phyloP scores from a whole-genome alignment of 2,888 invertebrate genomes.

The Thecocarcelia acutangulata region DNA sequence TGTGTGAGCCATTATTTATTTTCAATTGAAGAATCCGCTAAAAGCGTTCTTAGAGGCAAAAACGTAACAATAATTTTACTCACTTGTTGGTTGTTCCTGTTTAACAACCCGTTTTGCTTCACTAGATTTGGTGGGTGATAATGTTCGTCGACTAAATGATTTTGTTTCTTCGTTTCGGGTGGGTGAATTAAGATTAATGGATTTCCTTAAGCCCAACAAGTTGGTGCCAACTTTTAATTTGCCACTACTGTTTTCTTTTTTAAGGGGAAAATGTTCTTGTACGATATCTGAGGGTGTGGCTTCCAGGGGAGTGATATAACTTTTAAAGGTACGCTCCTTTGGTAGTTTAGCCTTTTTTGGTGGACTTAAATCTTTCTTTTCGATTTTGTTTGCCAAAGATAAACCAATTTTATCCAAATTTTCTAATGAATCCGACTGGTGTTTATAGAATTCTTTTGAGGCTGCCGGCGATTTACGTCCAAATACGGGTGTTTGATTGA shows the following conservation, averaged over 20 bases:
- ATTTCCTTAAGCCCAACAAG: slow-evolving; percentile 62
- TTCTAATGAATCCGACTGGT: slow-evolving; percentile 79
- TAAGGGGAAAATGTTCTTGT: slow-evolving; percentile 57
- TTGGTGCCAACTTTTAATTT: slow-evolving; percentile 55
- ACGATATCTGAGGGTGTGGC: slow-evolving; percentile 43
- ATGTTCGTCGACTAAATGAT: slow-evolving; percentile 63
- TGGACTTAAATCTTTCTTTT: slow-evolving; percentile 63
- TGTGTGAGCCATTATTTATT: no score
- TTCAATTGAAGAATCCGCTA: not conserved
- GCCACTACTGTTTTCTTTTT: slow-evolving; percentile 47
- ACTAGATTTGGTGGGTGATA: slow-evolving; percentile 70
- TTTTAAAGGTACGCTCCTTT: slow-evolving; percentile 70
- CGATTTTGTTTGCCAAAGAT: slow-evolving; percentile 37
- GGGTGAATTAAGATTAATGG: slow-evolving; percentile 51
- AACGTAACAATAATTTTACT: slow-evolving; percentile 48
- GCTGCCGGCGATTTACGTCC: slow-evolving; percentile 75
- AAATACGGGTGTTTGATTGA: slow-evolving; percentile 81
- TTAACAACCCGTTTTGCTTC: slow-evolving; percentile 68
- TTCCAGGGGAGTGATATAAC: slow-evolving; percentile 65
- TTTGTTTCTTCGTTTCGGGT: slow-evolving; percentile 56
- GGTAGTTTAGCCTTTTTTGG: slow-evolving; percentile 69
- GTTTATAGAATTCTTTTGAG: slow-evolving; percentile 71
- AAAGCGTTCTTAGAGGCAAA: no score
- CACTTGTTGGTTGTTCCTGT: slow-evolving; percentile 69
- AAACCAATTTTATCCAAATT: slow-evolving; percentile 73